Base-by-base conservation (phyloP, 35 echinoderm and acorn worm species). In the Heliocidaris erythrogramma region DNA sequence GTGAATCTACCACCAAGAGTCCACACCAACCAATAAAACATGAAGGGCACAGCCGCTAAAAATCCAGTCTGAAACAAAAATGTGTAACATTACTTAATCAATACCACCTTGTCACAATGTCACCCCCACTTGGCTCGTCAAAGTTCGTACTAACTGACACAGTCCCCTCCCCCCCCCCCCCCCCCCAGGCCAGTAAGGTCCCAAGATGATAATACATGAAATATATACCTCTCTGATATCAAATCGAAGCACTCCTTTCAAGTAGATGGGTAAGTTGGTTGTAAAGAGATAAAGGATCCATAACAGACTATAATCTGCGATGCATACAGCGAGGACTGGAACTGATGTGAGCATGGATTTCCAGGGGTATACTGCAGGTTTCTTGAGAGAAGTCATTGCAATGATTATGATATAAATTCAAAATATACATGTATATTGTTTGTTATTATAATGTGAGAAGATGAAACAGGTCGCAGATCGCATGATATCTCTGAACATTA, bases 61-160 rank as follows among this genome's bases (percentile, higher is more conserved):
- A 92, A 92, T 30, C 91, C 91, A 52, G 91, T 92, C 91, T 92
- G 32, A 92, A 89, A 47, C 2, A 35, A 89, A 48, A 89, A 30
- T 47, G 42, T 78, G 65, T 78, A 78, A 42, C 14, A 18, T 56
- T 14, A 56, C 52, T 84, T 84, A 56, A 14, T 56, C 52, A 56
- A 11, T 56, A 56, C n/a, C 14, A 18, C n/a, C n/a, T 14, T 84
- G 14, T 84, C 0, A 84, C n/a, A 18, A 18, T 84, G 35, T 42
- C 35, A 42, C 35, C 35, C 35, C 35, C 35, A 42, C 35, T 1
- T 42, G 35, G 35, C 35, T 42, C 35, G 35, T 42, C 3, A 42
- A 42, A 42, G 35, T 1, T 42, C 35, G 35, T 3, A 42, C 35
- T 3, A 42, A 42, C 35, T 42, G 35, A 42, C 35, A 3, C 35